Percentiles rank a stretch among this genome's conserved stretches.
Evolutionary conservation across 2,113 vertebrate genomes (phyloP).

Genomic region (Monopterus albus): DNA sequence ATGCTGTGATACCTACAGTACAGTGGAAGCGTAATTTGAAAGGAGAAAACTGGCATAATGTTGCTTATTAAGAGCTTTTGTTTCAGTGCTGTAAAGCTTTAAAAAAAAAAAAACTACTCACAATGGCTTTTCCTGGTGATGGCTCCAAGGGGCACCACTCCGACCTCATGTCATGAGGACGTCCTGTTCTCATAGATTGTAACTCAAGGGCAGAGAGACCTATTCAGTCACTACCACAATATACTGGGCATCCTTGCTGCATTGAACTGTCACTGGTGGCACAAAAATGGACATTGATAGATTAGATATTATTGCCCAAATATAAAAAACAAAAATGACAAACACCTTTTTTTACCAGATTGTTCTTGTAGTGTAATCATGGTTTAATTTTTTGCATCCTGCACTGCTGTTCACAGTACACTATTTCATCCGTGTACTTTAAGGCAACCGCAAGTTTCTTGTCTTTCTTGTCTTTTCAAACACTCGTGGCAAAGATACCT

Average conservation of each 20-base stretch:
- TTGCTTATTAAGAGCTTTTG: not conserved
- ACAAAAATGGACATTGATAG: slow-evolving; percentile 15
- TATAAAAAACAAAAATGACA: too few species aligned
- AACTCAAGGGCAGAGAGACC: slow-evolving; percentile 64
- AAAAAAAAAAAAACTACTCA: slow-evolving; percentile 72
- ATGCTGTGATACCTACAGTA: slow-evolving; percentile 64
- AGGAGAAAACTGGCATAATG: slow-evolving; percentile 3
- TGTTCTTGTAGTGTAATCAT: too few species aligned
- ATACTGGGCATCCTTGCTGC: slow-evolving; percentile 76
- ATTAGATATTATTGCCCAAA: not conserved
- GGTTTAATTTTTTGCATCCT: too few species aligned
- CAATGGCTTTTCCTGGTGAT: slow-evolving; percentile 77
- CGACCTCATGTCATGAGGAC: slow-evolving; percentile 64
- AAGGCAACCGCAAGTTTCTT: too few species aligned
- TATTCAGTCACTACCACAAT: slow-evolving; percentile 72
- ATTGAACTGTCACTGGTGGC: slow-evolving; percentile 75
- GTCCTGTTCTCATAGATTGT: slow-evolving; percentile 79
- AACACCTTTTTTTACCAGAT: too few species aligned
- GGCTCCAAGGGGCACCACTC: slow-evolving; percentile 47
- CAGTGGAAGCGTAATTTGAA: slow-evolving; percentile 71
- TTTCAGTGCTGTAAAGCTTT: too few species aligned
- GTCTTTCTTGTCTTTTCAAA: too few species aligned
- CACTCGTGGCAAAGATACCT: too few species aligned
- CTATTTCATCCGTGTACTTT: too few species aligned
- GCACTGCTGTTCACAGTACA: too few species aligned